phyloP scores from a whole-genome alignment of 2,797 vertebrate species.

The Anas flavirostris region DNA sequence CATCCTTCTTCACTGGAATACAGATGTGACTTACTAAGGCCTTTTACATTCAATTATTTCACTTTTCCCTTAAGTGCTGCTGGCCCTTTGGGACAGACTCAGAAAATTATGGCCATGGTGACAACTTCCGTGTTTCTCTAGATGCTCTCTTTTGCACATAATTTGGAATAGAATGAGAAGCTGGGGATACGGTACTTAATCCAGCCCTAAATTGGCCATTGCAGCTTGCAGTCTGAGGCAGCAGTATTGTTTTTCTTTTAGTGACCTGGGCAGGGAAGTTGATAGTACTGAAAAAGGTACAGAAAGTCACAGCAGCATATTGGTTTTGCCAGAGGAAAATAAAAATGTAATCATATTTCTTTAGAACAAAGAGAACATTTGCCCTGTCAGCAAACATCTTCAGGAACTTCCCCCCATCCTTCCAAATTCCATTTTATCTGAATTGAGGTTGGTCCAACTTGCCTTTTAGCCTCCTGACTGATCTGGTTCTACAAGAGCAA shows the following conservation, averaged over 20 bases:
- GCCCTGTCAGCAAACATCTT: background rate
- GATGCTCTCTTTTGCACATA: background rate
- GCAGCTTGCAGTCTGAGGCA: background rate
- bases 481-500: slow-evolving; percentile 10
- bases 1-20: background rate
- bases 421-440: slow-evolving; percentile 6
- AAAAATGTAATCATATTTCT: background rate
- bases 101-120: background rate
- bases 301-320: background rate
- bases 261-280: background rate
- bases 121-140: background rate
- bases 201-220: background rate
- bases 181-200: background rate
- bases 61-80: background rate
- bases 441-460: slow-evolving; percentile 24
- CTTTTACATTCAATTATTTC: background rate
- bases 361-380: slow-evolving; percentile 17
- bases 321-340: background rate
- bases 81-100: background rate
- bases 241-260: background rate
- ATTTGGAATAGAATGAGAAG: background rate
- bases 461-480: slow-evolving; percentile 9
- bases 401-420: background rate
- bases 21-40: background rate
- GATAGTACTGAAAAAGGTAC: background rate